Percentiles rank a stretch among this genome's conserved stretches.
These are phyloP conservation scores for Eledona agricola DNA, from an alignment of 2,888 invertebrate species.

Conservation along the genomic window DNA sequence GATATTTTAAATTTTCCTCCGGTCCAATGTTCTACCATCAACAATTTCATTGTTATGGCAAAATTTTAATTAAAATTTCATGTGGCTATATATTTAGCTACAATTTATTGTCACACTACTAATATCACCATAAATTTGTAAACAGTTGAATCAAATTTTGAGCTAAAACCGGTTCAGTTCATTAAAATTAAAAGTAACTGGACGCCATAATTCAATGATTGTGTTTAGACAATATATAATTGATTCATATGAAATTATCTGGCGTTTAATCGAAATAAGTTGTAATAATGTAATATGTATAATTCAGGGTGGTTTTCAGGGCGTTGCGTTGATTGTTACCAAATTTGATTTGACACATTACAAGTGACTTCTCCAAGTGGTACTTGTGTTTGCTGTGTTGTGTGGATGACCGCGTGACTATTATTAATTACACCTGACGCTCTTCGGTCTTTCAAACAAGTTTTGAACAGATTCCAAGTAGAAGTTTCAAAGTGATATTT, in stretches of 20 bases:
- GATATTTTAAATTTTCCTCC: no score
- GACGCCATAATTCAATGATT: slow-evolving; percentile 27
- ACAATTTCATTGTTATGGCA: no score
- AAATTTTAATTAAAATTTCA: no score
- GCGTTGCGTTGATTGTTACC: slow-evolving; percentile 15
- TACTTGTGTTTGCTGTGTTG: slow-evolving; percentile 15
- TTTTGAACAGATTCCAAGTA: slow-evolving; percentile 7
- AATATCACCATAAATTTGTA: no score
- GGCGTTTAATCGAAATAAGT: slow-evolving; percentile 20
- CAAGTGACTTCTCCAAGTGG: slow-evolving; percentile 21
- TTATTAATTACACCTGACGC: slow-evolving; percentile 29
- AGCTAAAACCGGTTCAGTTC: no score
- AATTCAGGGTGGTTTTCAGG: no score
- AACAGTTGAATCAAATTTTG: no score
- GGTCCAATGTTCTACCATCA: no score
- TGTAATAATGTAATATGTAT: no score
- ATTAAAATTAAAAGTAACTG: slow-evolving; percentile 21
- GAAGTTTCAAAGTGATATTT: slow-evolving; percentile 26
- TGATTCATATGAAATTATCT: slow-evolving; percentile 17
- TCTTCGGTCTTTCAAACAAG: slow-evolving; percentile 10
- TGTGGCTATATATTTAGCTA: no score
- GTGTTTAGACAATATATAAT: slow-evolving; percentile 23
- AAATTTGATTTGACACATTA: slow-evolving; percentile 25
- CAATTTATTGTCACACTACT: no score
- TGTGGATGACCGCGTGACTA: slow-evolving; percentile 23